Percentiles rank a stretch among this genome's conserved stretches.
Conservation (phyloP, 2,797 vertebrate genomes). For the Acipenser ruthenus region DNA sequence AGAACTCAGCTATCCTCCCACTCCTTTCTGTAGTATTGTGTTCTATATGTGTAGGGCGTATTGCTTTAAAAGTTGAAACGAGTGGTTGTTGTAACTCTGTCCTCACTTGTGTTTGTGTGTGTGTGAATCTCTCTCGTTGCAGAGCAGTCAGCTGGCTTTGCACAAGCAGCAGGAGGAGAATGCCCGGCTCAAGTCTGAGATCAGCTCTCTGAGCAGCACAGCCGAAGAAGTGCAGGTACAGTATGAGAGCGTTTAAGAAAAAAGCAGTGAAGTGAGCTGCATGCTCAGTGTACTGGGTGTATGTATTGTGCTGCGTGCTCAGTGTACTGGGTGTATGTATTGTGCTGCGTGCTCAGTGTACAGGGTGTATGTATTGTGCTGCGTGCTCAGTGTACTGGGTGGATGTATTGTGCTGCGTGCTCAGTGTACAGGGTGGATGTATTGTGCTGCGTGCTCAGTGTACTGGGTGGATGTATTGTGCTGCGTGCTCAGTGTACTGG, state of each 20-base stretch:
- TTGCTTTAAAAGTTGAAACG: too few species aligned
- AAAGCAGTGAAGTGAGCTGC: not conserved
- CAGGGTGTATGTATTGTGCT: too few species aligned
- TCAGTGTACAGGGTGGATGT: too few species aligned
- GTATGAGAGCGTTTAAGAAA: not conserved
- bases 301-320: not conserved
- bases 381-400: too few species aligned
- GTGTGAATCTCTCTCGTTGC: constrained; percentile 4
- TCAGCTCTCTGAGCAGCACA: constrained; percentile 35
- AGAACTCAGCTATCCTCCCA: too few species aligned
- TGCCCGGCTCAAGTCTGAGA: constrained; percentile 36
- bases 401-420: too few species aligned
- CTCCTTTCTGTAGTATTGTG: too few species aligned
- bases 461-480: too few species aligned
- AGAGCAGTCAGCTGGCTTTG: constrained; percentile 43
- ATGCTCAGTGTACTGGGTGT: not conserved
- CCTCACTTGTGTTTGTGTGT: not conserved
- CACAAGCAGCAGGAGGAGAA: constrained; percentile 49
- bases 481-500: too few species aligned
- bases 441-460: too few species aligned
- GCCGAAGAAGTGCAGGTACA: constrained; percentile 52
- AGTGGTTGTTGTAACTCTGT: not conserved
- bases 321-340: too few species aligned
- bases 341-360: not conserved
- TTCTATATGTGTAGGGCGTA: too few species aligned